Conservation (phyloP, 2,888 invertebrate genomes). For the Hedya salicella region DNA sequence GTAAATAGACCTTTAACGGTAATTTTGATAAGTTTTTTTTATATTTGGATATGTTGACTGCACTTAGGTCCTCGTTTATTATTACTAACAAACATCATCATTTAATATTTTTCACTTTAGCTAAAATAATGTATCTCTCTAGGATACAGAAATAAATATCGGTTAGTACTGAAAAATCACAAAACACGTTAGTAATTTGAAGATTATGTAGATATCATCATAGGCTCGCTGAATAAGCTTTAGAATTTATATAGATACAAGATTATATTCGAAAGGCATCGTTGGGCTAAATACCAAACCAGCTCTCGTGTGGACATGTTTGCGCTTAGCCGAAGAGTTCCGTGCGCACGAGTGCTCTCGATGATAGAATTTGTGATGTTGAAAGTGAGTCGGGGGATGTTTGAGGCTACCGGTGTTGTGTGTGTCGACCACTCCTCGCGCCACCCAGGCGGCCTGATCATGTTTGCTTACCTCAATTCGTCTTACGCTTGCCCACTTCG, state of each 20-base stretch:
- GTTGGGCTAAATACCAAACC: slow-evolving; percentile 13
- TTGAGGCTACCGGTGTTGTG: slow-evolving; percentile 82
- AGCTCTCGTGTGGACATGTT: slow-evolving; percentile 21
- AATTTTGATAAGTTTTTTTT: slow-evolving; percentile 11
- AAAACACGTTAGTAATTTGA: too few relatives aligned
- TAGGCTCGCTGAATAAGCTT: too few relatives aligned
- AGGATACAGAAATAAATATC: too few relatives aligned
- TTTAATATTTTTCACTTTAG: too few relatives aligned
- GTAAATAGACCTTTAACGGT: slow-evolving; percentile 34
- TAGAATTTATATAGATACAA: too few relatives aligned
- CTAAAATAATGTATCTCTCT: too few relatives aligned
- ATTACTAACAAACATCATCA: too few relatives aligned
- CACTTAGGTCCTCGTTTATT: too few relatives aligned
- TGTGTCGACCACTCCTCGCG: slow-evolving; percentile 75
- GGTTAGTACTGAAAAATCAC: too few relatives aligned
- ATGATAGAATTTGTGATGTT: slow-evolving; percentile 67
- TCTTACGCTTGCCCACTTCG: slow-evolving; percentile 44
- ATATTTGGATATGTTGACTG: too few relatives aligned
- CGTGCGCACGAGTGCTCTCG: slow-evolving; percentile 55
- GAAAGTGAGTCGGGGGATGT: slow-evolving; percentile 71
- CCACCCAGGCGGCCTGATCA: slow-evolving; percentile 68
- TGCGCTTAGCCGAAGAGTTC: slow-evolving; percentile 34
- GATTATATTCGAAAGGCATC: not conserved
- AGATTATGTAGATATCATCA: not conserved
- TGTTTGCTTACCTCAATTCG: slow-evolving; percentile 54